Base-by-base conservation (phyloP, 1,140 invertebrate species). In the Coelopa frigida region DNA sequence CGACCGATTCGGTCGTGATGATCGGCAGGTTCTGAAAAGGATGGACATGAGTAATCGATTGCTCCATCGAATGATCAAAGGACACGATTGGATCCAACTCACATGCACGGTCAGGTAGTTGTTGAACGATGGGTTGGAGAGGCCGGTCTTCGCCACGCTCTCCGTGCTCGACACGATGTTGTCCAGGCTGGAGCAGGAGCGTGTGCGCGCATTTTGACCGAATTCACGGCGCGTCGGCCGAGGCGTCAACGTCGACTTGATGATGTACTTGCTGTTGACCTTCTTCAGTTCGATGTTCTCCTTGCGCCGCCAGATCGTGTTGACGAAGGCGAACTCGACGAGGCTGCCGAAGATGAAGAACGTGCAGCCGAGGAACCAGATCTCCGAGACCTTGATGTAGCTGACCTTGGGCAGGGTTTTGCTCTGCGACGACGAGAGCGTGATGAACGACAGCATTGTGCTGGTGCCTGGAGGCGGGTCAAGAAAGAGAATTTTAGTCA, bases 361-460 rank as follows among this genome's bases (percentile, higher is more conserved):
- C 2, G 81, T 86, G 61, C 88, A 89, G 0, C 83, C 84, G 18
- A 90, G 69, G 56, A 89, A 89, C 87, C 89, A 90, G 48, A 90
- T 82, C 65, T 92, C 87, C 52, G 87, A 86, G 0, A 87, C 87
- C 70, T 90, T 89, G 14, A 92, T 87, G 56, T 92, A 92, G 14
- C 88, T 90, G 2, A 90, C 87, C 66, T 89, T 89, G 0, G 88
- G 88, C 33, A 92, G 67, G 4, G 82, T 86, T 65, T 87, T 87
- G 43, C 60, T 67, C 29, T 85, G 82, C 42, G 85, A 85, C 0
- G 83, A 85, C 23, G 85, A 87, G 22, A 89, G 70, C 2, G 88
- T 92, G 54, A 90, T 89, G 50, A 92, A 89, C n/a, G 87, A 86
- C 45, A 92, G 74, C 79, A 92, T 88, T 8, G 86, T 89, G 50